Base-by-base conservation (phyloP, 2,888 invertebrate genomes). In the Brachyptera putata region DNA sequence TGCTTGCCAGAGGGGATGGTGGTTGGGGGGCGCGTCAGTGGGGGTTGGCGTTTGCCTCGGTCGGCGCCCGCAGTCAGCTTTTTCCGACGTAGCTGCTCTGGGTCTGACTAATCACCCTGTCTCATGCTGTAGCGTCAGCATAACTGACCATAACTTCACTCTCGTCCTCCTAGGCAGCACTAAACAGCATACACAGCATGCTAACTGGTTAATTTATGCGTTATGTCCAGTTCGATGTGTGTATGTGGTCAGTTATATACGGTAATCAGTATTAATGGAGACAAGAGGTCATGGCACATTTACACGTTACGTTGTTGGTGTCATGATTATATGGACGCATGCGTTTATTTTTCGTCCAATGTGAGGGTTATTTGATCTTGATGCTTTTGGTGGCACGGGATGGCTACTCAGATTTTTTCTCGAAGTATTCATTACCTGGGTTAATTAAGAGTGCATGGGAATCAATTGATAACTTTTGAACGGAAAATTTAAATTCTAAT, bases 221-320 rank as follows among this genome's bases (percentile, higher is more conserved):
- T 21, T 3, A 2, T 21, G 4, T 4, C 14, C 14, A 3, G 16
- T 21, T 41, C 41, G 41, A 41, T 41, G n/a, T n/a, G 18, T 41
- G 26, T 25, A 26, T 50, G 49, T 26, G 26, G 49, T 48, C 26
- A 26, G 26, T 50, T 30, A 26, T n/a, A n/a, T 26, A 50, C 24
- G 16, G 49, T 26, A 50, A 50, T 24, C 30, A 50, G 26, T 30
- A 50, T 26, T 26, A 50, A 50, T 50, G 49, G 49, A 14, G 26
- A 26, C 16, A 24, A 49, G 26, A 5, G 49, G 49, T 11, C 25
- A 50, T n/a, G n/a, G n/a, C n/a, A n/a, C n/a, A n/a, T n/a, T n/a
- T n/a, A n/a, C n/a, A n/a, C n/a, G n/a, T n/a, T n/a, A n/a, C n/a
- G n/a, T n/a, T n/a, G n/a, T n/a, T n/a, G n/a, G n/a, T n/a, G n/a